Evolutionary conservation across 2,888 invertebrate species (phyloP), one percentile per base, ranked within the genome.

Genomic region (Brachycybe producta): DNA sequence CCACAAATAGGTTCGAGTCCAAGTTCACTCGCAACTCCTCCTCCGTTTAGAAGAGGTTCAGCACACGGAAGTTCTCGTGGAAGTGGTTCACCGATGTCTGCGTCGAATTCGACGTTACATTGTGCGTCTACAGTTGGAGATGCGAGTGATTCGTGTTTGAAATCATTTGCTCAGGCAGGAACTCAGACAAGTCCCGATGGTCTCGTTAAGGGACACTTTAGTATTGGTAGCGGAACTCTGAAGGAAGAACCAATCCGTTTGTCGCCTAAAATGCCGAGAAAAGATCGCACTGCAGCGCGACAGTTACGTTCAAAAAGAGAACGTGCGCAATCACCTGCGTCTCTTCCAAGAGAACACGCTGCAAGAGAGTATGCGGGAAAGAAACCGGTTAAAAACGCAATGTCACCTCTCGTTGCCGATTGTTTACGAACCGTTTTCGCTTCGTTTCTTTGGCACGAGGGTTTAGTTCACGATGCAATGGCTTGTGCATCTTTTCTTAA

Each of bases 391-490:
- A 86, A 88, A 65, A 78, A 81, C 58, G 94, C 92, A 0, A 76
- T 91, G 64, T 86, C 90, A 56, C 91, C 92, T 0, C 85, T 90
- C 0, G 82, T 91, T 47, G 91, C 90, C 0, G 91, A 94, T 66
- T 84, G 88, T 58, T 69, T 92, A 21, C 72, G 97, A n/a, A 86
- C 92, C 0, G 85, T 92, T 4, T 97, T 97, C 67, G 94, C 95
- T 0, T 91, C 95, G 0, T 80, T 95, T 60, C 70, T 97, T 1
- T 97, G 95, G 94, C 95, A 97, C 64, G 94, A 95, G 70, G 87
- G 92, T 13, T 81, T 95, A 41, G 92, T 95, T 0, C 92, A 94
- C 65, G 95, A 97, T 66, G 92, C 95, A 5, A 95, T 97, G 81
- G 92, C 95, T 0, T 94, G 92, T 64, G 91, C 95, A 0, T 88